phyloP scores from a whole-genome alignment of 2,113 vertebrate species.

The Siphamia tubifer region DNA sequence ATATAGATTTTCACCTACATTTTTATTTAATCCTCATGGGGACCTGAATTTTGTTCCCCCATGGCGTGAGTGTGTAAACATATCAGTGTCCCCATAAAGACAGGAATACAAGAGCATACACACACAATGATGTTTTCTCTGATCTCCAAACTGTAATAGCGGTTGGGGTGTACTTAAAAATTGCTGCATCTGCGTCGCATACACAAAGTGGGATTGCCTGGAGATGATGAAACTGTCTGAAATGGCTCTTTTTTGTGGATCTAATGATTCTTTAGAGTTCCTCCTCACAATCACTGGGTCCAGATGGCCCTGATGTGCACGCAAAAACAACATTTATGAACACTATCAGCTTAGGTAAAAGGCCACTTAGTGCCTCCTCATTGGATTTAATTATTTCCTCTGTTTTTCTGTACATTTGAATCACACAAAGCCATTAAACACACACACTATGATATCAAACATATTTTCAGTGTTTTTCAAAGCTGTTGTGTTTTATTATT shows the following conservation, averaged over 20 bases:
- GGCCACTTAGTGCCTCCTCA: not conserved
- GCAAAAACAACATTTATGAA: slow-evolving; percentile 19
- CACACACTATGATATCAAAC: too few species aligned
- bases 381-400: not conserved
- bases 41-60: too few species aligned
- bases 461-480: slow-evolving; percentile 22
- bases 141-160: slow-evolving; percentile 32
- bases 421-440: not conserved
- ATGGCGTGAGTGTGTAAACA: too few species aligned
- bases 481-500: not conserved
- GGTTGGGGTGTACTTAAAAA: slow-evolving; percentile 36
- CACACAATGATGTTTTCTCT: slow-evolving; percentile 10
- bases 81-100: too few species aligned
- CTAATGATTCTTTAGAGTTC: slow-evolving; percentile 54
- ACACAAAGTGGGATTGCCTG: slow-evolving; percentile 29
- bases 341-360: slow-evolving; percentile 4
- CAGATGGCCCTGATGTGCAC: slow-evolving; percentile 13
- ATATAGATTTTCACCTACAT: too few species aligned
- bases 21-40: too few species aligned
- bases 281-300: slow-evolving; percentile 24
- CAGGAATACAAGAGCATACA: too few species aligned
- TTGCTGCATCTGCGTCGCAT: slow-evolving; percentile 11
- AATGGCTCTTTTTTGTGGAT: slow-evolving; percentile 50
- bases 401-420: not conserved
- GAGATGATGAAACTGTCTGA: slow-evolving; percentile 69